Evolutionary conservation across 2,113 vertebrate genomes (phyloP).

Genomic region (Felis chaus): DNA sequence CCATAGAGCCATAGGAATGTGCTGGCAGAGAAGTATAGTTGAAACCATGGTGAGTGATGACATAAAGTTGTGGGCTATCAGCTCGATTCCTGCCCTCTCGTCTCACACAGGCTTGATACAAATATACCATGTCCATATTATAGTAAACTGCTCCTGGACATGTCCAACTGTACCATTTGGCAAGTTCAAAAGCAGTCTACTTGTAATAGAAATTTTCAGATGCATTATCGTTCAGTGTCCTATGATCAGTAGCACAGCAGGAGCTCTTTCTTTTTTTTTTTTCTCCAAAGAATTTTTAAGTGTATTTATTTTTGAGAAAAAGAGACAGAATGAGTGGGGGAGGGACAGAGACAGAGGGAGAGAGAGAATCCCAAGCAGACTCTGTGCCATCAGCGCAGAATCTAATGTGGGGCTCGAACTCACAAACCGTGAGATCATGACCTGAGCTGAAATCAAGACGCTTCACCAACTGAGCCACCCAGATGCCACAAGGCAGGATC

Average conservation of each 20-base stretch:
- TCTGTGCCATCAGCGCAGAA: no score
- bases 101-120: neutral
- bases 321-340: no score
- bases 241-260: neutral
- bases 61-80: no score
- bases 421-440: no score
- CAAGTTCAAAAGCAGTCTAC: neutral
- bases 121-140: neutral
- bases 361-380: no score
- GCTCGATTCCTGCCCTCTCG: accelerated
- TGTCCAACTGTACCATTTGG: neutral
- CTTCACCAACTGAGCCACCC: no score
- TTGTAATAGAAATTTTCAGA: neutral
- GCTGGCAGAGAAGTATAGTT: neutral
- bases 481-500: neutral
- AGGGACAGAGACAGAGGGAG: no score
- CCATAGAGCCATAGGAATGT: no score
- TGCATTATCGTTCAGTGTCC: neutral
- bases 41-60: neutral
- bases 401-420: no score
- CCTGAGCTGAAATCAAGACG: no score
- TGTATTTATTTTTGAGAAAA: no score
- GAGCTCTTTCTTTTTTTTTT: neutral
- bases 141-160: neutral
- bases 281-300: no score